These are phyloP conservation scores for Ectropis grisescens DNA, from an alignment of 1,140 invertebrate species.

Conservation along the genomic window DNA sequence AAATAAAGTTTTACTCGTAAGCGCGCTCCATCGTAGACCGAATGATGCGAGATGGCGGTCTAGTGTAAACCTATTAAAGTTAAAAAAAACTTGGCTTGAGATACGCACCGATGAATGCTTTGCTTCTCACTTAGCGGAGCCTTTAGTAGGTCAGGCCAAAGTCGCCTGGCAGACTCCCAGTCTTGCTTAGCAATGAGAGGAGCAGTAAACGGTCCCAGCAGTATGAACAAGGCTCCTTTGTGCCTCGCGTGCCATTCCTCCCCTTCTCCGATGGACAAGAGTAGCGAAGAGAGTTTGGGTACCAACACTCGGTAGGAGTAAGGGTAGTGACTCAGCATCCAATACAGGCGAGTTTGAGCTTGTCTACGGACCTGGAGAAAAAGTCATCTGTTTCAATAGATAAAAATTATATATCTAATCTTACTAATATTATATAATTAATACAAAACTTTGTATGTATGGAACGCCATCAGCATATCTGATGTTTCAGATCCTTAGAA, in stretches of 20 bases:
- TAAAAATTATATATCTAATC: too few relatives aligned
- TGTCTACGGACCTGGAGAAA: conserved; percentile 38
- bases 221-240: conserved; percentile 81
- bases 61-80: too few relatives aligned
- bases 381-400: too few relatives aligned
- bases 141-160: conserved; percentile 78
- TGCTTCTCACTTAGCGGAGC: conserved; percentile 53
- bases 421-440: too few relatives aligned
- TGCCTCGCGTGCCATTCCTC: conserved; percentile 50
- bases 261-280: conserved; percentile 28
- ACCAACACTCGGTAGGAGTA: conserved; percentile 45
- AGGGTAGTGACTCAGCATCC: conserved; percentile 50
- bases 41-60: too few relatives aligned
- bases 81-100: too few relatives aligned
- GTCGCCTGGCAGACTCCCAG: conserved; percentile 78
- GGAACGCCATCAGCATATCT: too few relatives aligned
- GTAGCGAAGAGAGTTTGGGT: conserved; percentile 25
- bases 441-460: too few relatives aligned
- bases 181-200: conserved; percentile 79
- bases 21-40: too few relatives aligned
- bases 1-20: too few relatives aligned
- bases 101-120: conserved; percentile 43
- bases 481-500: too few relatives aligned
- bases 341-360: conserved; percentile 41
- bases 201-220: conserved; percentile 75